Evolutionary conservation across 2,113 vertebrate genomes (phyloP).

Genomic region (Scopus umbretta): DNA sequence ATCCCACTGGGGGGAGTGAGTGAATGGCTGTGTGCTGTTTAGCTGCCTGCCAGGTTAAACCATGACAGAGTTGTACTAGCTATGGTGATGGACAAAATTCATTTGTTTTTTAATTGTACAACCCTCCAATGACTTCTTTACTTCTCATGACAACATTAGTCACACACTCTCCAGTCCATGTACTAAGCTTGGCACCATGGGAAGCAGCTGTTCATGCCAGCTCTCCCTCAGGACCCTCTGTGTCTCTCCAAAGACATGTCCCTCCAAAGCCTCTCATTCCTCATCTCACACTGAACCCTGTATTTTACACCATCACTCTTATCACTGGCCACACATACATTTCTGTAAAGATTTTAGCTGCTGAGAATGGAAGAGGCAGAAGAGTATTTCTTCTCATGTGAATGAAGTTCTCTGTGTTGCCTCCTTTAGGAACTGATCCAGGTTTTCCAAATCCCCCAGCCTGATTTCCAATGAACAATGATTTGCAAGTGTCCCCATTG

Average conservation of each 20-base stretch:
- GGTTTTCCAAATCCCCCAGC: background rate
- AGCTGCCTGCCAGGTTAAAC: too few species aligned
- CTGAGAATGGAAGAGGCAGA: background rate
- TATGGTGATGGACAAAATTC: background rate
- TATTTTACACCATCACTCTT: background rate
- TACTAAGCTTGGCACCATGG: background rate
- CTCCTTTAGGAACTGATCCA: background rate
- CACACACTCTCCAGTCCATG: background rate
- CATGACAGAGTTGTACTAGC: background rate
- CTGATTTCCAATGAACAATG: background rate
- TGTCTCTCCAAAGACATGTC: background rate
- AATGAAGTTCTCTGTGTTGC: background rate
- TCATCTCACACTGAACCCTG: background rate
- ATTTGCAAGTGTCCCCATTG: slow-evolving; percentile 5
- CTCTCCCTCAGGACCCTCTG: background rate
- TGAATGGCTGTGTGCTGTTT: too few species aligned
- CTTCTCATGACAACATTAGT: background rate
- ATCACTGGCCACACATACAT: background rate
- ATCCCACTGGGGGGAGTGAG: too few species aligned
- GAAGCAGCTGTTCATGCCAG: background rate
- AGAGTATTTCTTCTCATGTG: background rate
- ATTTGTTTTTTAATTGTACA: background rate
- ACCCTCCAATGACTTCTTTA: background rate
- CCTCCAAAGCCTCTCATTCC: background rate
- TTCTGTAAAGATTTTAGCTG: background rate